phyloP scores from a whole-genome alignment of 2,113 vertebrate species.

The Aptenodytes patagonicus region DNA sequence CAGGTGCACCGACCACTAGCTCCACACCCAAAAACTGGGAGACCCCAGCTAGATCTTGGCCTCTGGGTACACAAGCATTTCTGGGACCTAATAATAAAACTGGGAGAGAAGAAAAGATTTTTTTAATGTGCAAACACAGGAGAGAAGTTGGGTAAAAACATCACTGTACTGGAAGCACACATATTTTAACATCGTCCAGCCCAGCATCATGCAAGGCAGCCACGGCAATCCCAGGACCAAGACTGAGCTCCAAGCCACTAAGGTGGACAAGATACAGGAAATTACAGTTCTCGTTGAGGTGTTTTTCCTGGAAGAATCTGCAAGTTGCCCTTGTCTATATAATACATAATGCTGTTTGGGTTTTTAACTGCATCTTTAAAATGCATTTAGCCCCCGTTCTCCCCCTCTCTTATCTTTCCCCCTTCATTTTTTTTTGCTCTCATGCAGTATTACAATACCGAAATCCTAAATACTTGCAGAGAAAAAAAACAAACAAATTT shows the following conservation, averaged over 20 bases:
- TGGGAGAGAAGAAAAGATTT: neutral
- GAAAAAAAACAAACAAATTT: neutral
- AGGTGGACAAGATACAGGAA: neutral
- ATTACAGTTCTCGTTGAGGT: neutral
- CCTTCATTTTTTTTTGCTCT: neutral
- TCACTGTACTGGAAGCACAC: neutral
- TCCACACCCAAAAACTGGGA: neutral
- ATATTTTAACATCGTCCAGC: neutral
- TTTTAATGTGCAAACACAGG: neutral
- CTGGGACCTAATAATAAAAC: neutral
- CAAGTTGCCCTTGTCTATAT: neutral
- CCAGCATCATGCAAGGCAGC: rapidly evolving
- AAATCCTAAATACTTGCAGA: neutral
- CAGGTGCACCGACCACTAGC: rapidly evolving
- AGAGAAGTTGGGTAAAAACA: neutral
- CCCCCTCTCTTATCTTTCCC: neutral
- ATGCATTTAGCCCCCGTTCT: neutral
- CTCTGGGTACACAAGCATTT: neutral
- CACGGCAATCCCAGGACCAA: neutral
- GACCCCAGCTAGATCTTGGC: neutral
- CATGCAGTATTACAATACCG: neutral
- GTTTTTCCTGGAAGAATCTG: neutral
- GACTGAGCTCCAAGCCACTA: neutral
- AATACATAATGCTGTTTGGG: neutral
- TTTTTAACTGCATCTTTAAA: neutral